phyloP scores from a whole-genome alignment of 2,888 invertebrate genomes.

The Hydroisotoma schaefferi region DNA sequence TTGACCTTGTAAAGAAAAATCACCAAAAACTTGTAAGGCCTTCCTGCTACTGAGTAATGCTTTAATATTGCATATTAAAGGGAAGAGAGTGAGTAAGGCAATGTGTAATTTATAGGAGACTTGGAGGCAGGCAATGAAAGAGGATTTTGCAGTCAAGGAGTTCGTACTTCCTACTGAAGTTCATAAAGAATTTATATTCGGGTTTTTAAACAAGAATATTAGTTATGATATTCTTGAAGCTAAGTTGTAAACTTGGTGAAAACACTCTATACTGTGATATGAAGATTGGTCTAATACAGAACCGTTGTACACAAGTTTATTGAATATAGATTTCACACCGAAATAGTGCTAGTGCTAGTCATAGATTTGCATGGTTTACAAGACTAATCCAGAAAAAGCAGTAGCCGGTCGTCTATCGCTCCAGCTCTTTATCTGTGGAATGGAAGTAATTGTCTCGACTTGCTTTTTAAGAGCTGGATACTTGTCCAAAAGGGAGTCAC shows the following conservation, averaged over 20 bases:
- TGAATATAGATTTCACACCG: too few species aligned
- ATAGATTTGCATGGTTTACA: too few species aligned
- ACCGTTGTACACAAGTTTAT: too few species aligned
- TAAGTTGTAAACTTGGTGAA: slow-evolving; percentile 4
- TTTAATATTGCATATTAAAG: too few species aligned
- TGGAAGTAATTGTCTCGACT: slow-evolving; percentile 10
- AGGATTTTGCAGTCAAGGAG: slow-evolving; percentile 65
- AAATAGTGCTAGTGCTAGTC: too few species aligned
- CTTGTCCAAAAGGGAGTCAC: slow-evolving; percentile 13
- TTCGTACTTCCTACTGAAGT: slow-evolving; percentile 65
- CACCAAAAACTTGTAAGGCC: slow-evolving; percentile 34
- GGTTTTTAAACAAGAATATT: slow-evolving; percentile 61
- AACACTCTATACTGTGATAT: too few species aligned
- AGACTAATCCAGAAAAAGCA: slow-evolving; percentile 11
- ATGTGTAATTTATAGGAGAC: slow-evolving; percentile 59
- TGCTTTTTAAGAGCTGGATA: slow-evolving; percentile 24
- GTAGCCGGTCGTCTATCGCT: slow-evolving; percentile 13
- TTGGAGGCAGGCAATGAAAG: slow-evolving; percentile 69
- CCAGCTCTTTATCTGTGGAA: slow-evolving; percentile 34
- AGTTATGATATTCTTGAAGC: slow-evolving; percentile 33
- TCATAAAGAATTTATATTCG: slow-evolving; percentile 68
- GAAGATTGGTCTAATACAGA: too few species aligned
- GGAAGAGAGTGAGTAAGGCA: too few species aligned
- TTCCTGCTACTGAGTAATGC: too few species aligned
- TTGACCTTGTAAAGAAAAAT: slow-evolving; percentile 29